Evolutionary conservation across 2,888 invertebrate species (phyloP), one percentile per base, ranked within the genome.

Genomic region (Salticus scenicus): DNA sequence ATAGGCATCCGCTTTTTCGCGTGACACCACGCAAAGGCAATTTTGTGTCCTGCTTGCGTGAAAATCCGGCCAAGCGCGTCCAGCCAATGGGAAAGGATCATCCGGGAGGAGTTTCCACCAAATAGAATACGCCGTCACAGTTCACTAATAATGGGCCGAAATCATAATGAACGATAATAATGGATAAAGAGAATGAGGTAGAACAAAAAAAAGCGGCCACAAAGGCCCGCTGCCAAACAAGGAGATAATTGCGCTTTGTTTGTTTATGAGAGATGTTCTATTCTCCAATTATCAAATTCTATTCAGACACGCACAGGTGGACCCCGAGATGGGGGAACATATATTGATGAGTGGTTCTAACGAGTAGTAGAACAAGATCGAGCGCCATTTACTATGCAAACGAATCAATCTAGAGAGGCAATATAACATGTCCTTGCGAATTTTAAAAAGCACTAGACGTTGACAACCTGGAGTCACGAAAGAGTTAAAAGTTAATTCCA

Each of bases 371-470:
- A 28, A 81, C 73, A 74, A 69, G 81, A 73, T 69, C 63, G 73
- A 73, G 41, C 74, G 51, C 71, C 83, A 71, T 83, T 83, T 83
- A 72, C 72, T 77, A 83, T 83, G 76, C 83, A 83, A 83, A 77
- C 76, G 83, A 81, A 14, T 41, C 69, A 69, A 66, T 66, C 30
- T 28, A 10, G 20, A 66, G 31, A 66, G 31, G 24, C 41, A 37
- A n/a, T 41, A 31, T 37, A 31, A 41, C 69, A 69, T 69, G 69
- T 69, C 33, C 37, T 14, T 17, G 33, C 24, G 20, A 69, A 69
- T 69, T 24, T 24, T 20, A 20, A 24, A 24, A 14, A 33, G 41
- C 69, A 69, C 69, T 37, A 69, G 31, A n/a, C n/a, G n/a, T n/a
- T n/a, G n/a, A n/a, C n/a, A n/a, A n/a, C n/a, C n/a, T n/a, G n/a